Percentiles rank a stretch among this genome's conserved stretches.
These are phyloP conservation scores for Leucopternis melanops DNA, from an alignment of 2,113 vertebrate genomes.

Conservation along the genomic window DNA sequence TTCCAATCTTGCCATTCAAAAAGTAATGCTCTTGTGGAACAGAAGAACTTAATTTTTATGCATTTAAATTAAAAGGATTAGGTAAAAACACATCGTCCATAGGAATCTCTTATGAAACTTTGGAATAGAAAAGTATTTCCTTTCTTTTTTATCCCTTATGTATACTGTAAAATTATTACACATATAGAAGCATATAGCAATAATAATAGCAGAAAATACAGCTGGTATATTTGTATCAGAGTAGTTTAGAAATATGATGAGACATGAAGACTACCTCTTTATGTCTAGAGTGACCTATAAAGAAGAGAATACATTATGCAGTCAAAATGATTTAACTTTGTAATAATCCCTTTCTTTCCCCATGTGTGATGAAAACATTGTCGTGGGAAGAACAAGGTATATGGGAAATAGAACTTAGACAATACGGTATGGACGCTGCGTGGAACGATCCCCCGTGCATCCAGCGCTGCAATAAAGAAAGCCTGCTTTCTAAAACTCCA, in stretches of 20 bases:
- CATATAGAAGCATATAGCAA: not conserved
- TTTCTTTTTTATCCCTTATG: not conserved
- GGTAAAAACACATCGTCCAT: not conserved
- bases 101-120: not conserved
- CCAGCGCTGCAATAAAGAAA: no score
- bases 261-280: not conserved
- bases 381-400: not conserved
- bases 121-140: not conserved
- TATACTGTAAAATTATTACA: not conserved
- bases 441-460: no score
- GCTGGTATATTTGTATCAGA: not conserved
- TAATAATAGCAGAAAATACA: not conserved
- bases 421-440: no score
- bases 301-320: not conserved
- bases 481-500: no score
- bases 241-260: not conserved
- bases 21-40: not conserved
- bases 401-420: not conserved
- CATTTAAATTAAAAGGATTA: not conserved
- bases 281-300: not conserved
- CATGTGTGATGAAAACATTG: not conserved
- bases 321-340: not conserved
- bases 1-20: not conserved
- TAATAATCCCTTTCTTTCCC: not conserved
- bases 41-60: not conserved